phyloP scores from a whole-genome alignment of 1,140 invertebrate species.

The Trichonephila clavipes region DNA sequence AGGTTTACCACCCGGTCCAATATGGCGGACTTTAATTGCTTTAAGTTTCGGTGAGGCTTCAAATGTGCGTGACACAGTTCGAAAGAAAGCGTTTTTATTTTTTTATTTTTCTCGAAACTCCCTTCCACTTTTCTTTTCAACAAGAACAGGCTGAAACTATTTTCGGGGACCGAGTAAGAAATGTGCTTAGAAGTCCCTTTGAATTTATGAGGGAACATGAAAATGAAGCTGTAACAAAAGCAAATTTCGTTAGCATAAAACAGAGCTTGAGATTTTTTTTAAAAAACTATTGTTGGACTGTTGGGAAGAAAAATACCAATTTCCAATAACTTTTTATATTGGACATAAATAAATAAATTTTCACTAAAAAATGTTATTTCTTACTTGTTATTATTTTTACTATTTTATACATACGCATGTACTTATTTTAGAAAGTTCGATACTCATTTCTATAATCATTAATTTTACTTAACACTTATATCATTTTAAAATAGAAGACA shows the following conservation, averaged over 20 bases:
- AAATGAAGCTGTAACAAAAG: neutral
- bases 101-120: conserved; percentile 27
- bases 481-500: too few species aligned
- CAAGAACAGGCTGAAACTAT: conserved; percentile 32
- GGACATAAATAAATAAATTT: too few species aligned
- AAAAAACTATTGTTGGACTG: too few species aligned
- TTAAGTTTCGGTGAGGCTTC: conserved; percentile 45
- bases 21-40: conserved; percentile 69
- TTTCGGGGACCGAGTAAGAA: conserved; percentile 41
- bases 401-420: too few species aligned
- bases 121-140: conserved; percentile 46
- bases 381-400: too few species aligned
- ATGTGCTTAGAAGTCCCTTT: neutral
- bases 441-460: too few species aligned
- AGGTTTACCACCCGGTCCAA: conserved; percentile 35
- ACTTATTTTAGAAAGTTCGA: too few species aligned
- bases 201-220: neutral
- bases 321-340: too few species aligned
- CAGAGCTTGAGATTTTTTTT: neutral
- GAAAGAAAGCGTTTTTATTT: conserved; percentile 46
- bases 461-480: too few species aligned
- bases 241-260: neutral
- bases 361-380: too few species aligned
- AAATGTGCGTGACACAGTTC: conserved; percentile 64
- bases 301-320: too few species aligned